These are phyloP conservation scores for Natrix natrix DNA, from an alignment of 2,797 vertebrate genomes.

Conservation along the genomic window DNA sequence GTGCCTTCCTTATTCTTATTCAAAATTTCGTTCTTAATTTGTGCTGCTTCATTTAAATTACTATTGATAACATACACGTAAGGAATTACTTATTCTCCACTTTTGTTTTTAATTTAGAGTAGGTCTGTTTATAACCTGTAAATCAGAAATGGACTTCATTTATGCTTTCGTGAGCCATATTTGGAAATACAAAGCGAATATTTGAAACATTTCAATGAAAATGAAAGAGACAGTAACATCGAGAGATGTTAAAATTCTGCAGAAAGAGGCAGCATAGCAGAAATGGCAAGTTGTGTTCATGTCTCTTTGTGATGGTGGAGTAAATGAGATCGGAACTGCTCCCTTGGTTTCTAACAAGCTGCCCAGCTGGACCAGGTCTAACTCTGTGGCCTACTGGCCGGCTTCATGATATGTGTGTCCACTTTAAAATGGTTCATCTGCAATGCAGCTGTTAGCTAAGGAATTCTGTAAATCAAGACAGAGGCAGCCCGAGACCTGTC, in stretches of 20 bases:
- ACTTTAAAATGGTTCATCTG: slow-evolving; percentile 73
- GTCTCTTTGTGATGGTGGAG: not conserved
- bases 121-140: not conserved
- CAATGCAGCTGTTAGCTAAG: slow-evolving; percentile 72
- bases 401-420: slow-evolving; percentile 49
- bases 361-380: not conserved
- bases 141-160: not conserved
- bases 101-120: not conserved
- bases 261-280: accelerated
- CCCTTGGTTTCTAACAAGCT: not conserved
- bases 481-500: slow-evolving; percentile 39
- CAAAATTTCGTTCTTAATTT: not conserved
- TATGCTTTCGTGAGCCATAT: not conserved
- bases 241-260: not conserved
- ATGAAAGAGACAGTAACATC: not conserved
- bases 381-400: slow-evolving; percentile 25
- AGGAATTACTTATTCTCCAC: not conserved
- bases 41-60: not conserved
- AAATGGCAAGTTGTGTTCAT: not conserved
- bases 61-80: not conserved
- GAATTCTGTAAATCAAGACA: slow-evolving; percentile 67
- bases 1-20: not conserved
- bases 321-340: accelerated
- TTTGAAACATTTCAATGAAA: not conserved
- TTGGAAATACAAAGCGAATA: not conserved